These are phyloP conservation scores for Drosophila affinis DNA, from an alignment of 2,888 invertebrate genomes.

Conservation along the genomic window DNA sequence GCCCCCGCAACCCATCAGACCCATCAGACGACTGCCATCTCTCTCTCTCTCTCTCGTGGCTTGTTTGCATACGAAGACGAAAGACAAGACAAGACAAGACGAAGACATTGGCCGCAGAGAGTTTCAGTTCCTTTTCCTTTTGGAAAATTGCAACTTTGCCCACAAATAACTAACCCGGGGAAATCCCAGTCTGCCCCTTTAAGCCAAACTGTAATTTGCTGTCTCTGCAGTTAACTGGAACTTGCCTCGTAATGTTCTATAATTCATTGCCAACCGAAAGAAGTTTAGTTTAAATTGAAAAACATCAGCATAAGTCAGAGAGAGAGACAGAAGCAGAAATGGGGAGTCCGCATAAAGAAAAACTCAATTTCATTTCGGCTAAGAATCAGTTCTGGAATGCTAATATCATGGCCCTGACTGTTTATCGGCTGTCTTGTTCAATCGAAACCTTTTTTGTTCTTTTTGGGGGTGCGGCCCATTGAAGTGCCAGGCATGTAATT, in stretches of 20 bases:
- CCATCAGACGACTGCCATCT: slow-evolving; percentile 12
- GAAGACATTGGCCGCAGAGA: slow-evolving; percentile 33
- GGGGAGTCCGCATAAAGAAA: slow-evolving; percentile 5
- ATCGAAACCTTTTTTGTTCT: slow-evolving; percentile 1
- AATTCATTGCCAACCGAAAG: slow-evolving; percentile 64
- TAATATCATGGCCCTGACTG: slow-evolving; percentile 37
- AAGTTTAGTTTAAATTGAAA: slow-evolving; percentile 32
- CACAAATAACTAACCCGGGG: slow-evolving; percentile 34
- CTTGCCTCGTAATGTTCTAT: slow-evolving; percentile 69
- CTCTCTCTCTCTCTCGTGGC: slow-evolving; percentile 20
- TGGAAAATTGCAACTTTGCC: slow-evolving; percentile 48
- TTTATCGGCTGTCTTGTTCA: slow-evolving; percentile 13
- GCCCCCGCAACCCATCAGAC: slow-evolving; percentile 20
- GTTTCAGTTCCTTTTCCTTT: slow-evolving; percentile 13
- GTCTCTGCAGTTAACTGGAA: slow-evolving; percentile 51
- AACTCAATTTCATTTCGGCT: slow-evolving; percentile 53
- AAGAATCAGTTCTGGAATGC: slow-evolving; percentile 61
- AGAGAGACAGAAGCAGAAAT: slow-evolving; percentile 34
- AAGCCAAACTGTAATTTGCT: slow-evolving; percentile 37
- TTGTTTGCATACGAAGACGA: slow-evolving; percentile 49
- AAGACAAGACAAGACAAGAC: not conserved
- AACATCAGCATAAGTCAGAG: slow-evolving; percentile 63
- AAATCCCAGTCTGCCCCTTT: slow-evolving; percentile 23
- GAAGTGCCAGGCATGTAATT: slow-evolving; percentile 67
- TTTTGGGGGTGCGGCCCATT: slow-evolving; percentile 40